Percentiles rank a stretch among this genome's conserved stretches.
Conservation (phyloP, 1,140 invertebrate species). For the Octopus bimaculoides region DNA sequence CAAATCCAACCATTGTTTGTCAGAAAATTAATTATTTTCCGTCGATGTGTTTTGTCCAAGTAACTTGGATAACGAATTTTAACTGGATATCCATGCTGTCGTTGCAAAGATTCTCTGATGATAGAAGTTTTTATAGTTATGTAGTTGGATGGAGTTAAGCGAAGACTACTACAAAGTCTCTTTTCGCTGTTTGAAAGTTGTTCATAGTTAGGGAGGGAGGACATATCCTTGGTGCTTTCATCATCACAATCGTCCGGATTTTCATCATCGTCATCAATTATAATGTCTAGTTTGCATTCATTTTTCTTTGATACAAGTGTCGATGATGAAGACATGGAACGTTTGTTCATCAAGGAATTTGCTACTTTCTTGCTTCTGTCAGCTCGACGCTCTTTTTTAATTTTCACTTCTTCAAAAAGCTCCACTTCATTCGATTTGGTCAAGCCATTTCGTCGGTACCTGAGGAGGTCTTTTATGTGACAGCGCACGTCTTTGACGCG, state of each 20-base stretch:
- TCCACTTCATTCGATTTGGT: slow-evolving; percentile 19
- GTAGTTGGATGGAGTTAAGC: slow-evolving; percentile 56
- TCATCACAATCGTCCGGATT: slow-evolving; percentile 40
- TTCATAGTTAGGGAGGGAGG: slow-evolving; percentile 47
- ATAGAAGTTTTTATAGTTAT: slow-evolving; percentile 57
- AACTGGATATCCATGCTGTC: slow-evolving; percentile 50
- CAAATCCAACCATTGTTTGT: slow-evolving; percentile 57
- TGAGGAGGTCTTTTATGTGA: slow-evolving; percentile 9
- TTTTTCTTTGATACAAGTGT: slow-evolving; percentile 17
- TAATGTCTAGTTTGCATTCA: slow-evolving; percentile 17
- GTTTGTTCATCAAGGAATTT: not conserved
- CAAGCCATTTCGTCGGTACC: slow-evolving; percentile 10
- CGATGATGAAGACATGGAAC: not conserved
- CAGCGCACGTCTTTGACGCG: slow-evolving; percentile 40
- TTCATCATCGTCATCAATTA: slow-evolving; percentile 17
- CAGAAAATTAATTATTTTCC: slow-evolving; percentile 56
- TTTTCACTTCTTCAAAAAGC: slow-evolving; percentile 15
- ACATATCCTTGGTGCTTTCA: slow-evolving; percentile 39
- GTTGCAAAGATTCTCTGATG: slow-evolving; percentile 55
- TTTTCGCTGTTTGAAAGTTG: slow-evolving; percentile 52
- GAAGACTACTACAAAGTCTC: slow-evolving; percentile 56
- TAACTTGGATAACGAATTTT: slow-evolving; percentile 55
- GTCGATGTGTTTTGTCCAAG: slow-evolving; percentile 54
- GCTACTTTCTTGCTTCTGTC: not conserved
- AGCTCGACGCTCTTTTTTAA: not conserved